Percentiles rank a stretch among this genome's conserved stretches.
Conservation (phyloP, 2,888 invertebrate genomes). For the Dasysyrphus tricinctus region DNA sequence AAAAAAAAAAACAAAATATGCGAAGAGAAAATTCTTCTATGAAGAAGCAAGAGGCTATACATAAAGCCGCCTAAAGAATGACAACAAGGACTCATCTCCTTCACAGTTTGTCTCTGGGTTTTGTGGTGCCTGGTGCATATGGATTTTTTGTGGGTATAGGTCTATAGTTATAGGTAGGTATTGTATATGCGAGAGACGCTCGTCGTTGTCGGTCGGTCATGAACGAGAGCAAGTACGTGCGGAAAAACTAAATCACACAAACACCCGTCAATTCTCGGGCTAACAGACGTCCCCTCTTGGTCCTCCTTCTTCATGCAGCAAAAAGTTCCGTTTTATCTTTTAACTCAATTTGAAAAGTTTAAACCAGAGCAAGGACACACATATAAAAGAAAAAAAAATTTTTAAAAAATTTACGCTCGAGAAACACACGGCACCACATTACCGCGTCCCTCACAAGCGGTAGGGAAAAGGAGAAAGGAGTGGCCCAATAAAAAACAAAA, state of each 20-base stretch:
- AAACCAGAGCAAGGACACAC: conserved; percentile 69
- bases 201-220: conserved; percentile 50
- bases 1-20: conserved; percentile 28
- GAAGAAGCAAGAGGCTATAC: conserved; percentile 21
- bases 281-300: conserved; percentile 33
- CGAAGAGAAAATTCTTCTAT: conserved; percentile 53
- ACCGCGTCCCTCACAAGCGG: conserved; percentile 38
- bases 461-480: neutral
- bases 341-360: conserved; percentile 75
- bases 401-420: conserved; percentile 25
- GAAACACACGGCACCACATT: conserved; percentile 68
- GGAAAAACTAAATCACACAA: conserved; percentile 60
- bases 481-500: conserved; percentile 56
- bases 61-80: conserved; percentile 62
- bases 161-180: neutral
- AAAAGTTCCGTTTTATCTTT: conserved; percentile 74
- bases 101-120: conserved; percentile 54
- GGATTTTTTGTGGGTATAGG: neutral
- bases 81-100: conserved; percentile 66
- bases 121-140: conserved; percentile 37
- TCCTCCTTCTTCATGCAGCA: conserved; percentile 72
- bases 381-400: conserved; percentile 36
- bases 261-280: conserved; percentile 1
- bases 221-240: conserved; percentile 65
- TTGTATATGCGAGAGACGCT: neutral